Conservation (phyloP, 2,113 vertebrate species). For the Solea senegalensis region DNA sequence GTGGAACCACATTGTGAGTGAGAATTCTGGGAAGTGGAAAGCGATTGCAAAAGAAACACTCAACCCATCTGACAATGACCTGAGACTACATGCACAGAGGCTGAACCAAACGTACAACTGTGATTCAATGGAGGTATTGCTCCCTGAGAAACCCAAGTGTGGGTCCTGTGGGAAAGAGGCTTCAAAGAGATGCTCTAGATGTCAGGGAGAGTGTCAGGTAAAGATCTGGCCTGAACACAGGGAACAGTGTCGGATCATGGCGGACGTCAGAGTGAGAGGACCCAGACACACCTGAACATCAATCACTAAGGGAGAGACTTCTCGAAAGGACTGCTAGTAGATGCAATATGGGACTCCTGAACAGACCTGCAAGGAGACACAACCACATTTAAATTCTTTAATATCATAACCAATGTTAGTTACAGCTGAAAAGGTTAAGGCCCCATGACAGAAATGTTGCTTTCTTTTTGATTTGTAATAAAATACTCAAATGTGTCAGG, state of each 20-base stretch:
- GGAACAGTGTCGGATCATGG: slow-evolving; percentile 84
- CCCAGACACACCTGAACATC: slow-evolving; percentile 55
- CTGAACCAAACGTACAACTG: slow-evolving; percentile 88
- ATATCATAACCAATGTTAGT: too few species aligned
- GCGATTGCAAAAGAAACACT: slow-evolving; percentile 89
- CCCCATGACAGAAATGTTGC: too few species aligned
- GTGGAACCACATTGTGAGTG: slow-evolving; percentile 82
- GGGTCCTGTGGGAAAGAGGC: slow-evolving; percentile 84
- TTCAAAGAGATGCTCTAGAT: slow-evolving; percentile 89
- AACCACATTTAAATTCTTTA: too few species aligned
- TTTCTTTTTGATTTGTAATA: too few species aligned
- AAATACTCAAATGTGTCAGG: too few species aligned
- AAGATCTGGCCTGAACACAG: slow-evolving; percentile 94
- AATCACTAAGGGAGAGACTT: slow-evolving; percentile 14
- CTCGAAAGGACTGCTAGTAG: too few species aligned
- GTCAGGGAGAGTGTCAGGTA: slow-evolving; percentile 91
- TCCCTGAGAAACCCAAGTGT: slow-evolving; percentile 87
- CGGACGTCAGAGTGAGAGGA: slow-evolving; percentile 49
- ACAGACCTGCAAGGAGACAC: too few species aligned
- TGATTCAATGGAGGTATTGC: slow-evolving; percentile 88
- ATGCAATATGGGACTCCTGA: too few species aligned
- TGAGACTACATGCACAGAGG: slow-evolving; percentile 87
- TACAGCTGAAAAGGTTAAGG: too few species aligned
- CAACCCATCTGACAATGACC: slow-evolving; percentile 86
- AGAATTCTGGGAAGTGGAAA: slow-evolving; percentile 91